Evolutionary conservation across 2,888 invertebrate genomes (phyloP), one percentile per base, ranked within the genome.

Genomic region (Maniola hyperantus): DNA sequence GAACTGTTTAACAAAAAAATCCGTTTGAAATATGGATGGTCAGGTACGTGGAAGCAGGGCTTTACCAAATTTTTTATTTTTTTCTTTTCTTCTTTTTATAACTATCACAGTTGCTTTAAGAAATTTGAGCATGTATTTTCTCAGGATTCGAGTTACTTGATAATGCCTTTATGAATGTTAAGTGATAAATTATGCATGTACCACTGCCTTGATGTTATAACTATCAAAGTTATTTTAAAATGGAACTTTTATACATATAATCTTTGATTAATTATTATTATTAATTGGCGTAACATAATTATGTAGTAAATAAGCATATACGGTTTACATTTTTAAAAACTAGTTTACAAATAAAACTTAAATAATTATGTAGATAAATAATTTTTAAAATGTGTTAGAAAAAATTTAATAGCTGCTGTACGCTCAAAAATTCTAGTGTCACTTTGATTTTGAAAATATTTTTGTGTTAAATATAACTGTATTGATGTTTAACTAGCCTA

Each of bases 121-220:
- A 6, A 51, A 51, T 26, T 51, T 51, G 51, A 33, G 34, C 36
- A 54, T 36, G 8, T 20, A 39, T 20, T 13, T 20, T 5, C 6
- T 13, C 57, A 42, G 13, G 42, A 6, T 42, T 57, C 39, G 13
- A 20, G 6, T 20, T 11, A 42, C 42, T 42, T 42, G 42, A 39
- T 46, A 55, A 60, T 53, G 64, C 60, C 64, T 60, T 64, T 64
- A 26, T 54, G 42, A 53, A 62, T 51, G 55, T 58, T 53, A 64
- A 50, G 58, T 67, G 67, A 67, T 60, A 33, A 66, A 54, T 71
- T 51, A 66, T 68, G 64, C 70, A 69, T 67, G 67, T 81, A 87
- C 82, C 86, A 88, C 88, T 89, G 88, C 88, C 89, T 87, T 87
- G 84, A 83, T 83, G 83, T 84, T 87, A 80, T 87, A 80, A 81